Conservation (phyloP, 2,797 vertebrate genomes). For the Fringilla coelebs region DNA sequence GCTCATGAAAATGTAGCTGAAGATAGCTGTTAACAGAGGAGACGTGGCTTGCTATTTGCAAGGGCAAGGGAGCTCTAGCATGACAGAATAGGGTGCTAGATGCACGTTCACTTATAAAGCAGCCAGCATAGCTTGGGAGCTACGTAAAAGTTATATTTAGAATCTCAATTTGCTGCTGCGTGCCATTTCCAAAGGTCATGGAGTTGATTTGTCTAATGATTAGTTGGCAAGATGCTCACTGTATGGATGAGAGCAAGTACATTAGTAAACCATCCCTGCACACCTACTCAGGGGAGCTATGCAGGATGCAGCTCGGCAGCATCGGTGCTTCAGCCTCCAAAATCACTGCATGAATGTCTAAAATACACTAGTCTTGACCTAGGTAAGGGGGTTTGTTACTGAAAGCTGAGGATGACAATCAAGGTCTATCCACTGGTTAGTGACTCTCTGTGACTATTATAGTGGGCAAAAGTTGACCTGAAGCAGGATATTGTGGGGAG, state of each 20-base stretch:
- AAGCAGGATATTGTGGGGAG: neutral
- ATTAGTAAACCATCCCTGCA: slow-evolving; percentile 2
- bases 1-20: slow-evolving; percentile 7
- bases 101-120: neutral
- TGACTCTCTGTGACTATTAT: neutral
- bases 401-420: neutral
- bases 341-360: neutral
- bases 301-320: neutral
- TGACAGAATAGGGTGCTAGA: neutral
- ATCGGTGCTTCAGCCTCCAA: neutral
- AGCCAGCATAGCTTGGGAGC: neutral
- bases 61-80: neutral
- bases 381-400: neutral
- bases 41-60: neutral
- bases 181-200: slow-evolving; percentile 51
- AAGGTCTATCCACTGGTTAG: neutral
- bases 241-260: neutral
- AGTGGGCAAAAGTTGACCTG: slow-evolving; percentile 20
- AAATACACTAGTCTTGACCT: neutral
- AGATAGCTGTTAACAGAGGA: neutral
- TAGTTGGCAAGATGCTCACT: slow-evolving; percentile 21
- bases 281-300: neutral
- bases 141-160: neutral
- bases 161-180: neutral
- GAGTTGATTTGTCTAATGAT: slow-evolving; percentile 39